phyloP scores from a whole-genome alignment of 2,113 vertebrate genomes.

The Xiphophorus couchianus region DNA sequence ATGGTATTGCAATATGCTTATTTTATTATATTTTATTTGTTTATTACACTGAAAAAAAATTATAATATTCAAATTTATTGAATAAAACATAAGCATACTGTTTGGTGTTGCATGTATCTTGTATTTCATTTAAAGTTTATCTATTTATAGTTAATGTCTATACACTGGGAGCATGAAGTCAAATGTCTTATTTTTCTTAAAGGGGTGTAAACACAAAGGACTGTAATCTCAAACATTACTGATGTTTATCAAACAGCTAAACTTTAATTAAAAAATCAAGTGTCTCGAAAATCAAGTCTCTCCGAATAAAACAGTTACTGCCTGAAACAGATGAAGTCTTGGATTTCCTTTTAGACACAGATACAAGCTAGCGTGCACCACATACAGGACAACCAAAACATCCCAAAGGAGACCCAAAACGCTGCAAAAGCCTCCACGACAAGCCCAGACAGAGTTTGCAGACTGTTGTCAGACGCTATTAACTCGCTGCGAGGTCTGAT shows the following conservation, averaged over 20 bases:
- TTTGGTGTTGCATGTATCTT: no score
- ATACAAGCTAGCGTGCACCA: conserved; percentile 46
- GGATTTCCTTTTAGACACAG: conserved; percentile 43
- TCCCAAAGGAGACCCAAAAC: conserved; percentile 44
- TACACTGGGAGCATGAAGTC: no score
- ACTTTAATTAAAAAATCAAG: background rate
- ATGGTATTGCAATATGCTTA: no score
- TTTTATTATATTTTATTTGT: no score
- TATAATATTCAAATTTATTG: no score
- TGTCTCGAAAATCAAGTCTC: background rate
- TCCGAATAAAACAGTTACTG: background rate
- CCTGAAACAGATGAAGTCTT: conserved; percentile 30
- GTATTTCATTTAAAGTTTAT: no score
- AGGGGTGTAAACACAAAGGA: no score
- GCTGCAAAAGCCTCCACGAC: conserved; percentile 41
- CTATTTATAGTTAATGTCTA: no score
- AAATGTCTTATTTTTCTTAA: no score
- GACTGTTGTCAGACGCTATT: conserved; percentile 65
- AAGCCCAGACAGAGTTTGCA: conserved; percentile 57
- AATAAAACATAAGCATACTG: no score
- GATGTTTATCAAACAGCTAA: background rate
- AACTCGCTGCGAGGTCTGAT: conserved; percentile 46
- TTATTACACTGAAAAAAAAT: no score
- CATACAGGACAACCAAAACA: conserved; percentile 58
- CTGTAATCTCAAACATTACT: no score